phyloP scores from a whole-genome alignment of 1,140 invertebrate genomes.

The Copidosoma floridanum region DNA sequence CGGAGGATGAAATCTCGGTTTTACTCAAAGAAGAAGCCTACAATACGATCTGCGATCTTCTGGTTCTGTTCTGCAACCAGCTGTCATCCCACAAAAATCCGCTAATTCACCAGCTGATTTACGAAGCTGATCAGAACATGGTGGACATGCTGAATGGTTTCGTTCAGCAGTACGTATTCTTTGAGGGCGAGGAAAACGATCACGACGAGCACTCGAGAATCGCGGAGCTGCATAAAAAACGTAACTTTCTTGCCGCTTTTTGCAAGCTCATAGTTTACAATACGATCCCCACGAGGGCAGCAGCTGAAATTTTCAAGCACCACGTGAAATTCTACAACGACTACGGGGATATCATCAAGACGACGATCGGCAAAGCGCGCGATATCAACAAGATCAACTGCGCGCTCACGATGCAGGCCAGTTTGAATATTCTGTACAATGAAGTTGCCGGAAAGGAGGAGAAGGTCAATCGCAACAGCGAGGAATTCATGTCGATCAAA shows the following conservation, averaged over 20 bases:
- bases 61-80: conserved; percentile 93
- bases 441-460: conserved; percentile 67
- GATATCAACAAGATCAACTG: conserved; percentile 98
- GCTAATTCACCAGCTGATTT: conserved; percentile 73
- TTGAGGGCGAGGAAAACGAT: conserved; percentile 80
- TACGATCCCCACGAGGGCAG: conserved; percentile 87
- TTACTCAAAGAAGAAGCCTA: conserved; percentile 69
- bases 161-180: conserved; percentile 92
- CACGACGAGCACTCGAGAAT: conserved; percentile 93
- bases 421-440: conserved; percentile 81
- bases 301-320: conserved; percentile 94
- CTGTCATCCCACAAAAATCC: conserved; percentile 62
- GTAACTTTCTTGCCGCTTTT: conserved; percentile 94
- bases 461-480: conserved; percentile 67
- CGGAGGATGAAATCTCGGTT: conserved; percentile 33
- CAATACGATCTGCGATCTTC: conserved; percentile 89
- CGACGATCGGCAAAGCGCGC: conserved; percentile 90
- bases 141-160: conserved; percentile 85
- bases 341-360: conserved; percentile 99
- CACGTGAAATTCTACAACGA: conserved; percentile 99
- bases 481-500: conserved; percentile 84
- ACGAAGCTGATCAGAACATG: conserved; percentile 77
- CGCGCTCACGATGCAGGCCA: conserved; percentile 90
- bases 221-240: conserved; percentile 91
- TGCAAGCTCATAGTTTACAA: conserved; percentile 98